Conservation (phyloP, 2,888 invertebrate genomes). For the Hirudinaria manillensis region DNA sequence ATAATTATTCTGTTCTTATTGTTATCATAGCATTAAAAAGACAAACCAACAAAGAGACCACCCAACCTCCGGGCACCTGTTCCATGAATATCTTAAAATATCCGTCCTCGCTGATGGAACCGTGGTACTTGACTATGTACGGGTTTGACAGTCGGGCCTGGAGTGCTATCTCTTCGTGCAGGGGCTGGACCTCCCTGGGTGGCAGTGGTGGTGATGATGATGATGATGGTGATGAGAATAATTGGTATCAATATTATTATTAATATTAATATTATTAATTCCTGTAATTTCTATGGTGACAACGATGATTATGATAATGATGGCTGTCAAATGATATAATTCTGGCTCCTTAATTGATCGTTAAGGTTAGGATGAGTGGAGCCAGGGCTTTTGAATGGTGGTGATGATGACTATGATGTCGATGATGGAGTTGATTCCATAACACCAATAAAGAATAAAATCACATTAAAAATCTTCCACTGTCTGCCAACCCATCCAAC, state of each 20-base stretch:
- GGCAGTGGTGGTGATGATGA: neutral
- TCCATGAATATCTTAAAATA: conserved; percentile 99
- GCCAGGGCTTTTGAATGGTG: no score
- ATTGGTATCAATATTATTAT: neutral
- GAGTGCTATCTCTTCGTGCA: conserved; percentile 94
- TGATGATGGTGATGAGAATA: no score
- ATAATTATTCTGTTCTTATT: neutral
- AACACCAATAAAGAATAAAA: no score
- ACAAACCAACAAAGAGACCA: neutral
- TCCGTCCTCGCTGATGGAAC: conserved; percentile 86
- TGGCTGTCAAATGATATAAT: no score
- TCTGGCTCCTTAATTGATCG: no score
- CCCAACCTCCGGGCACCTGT: conserved; percentile 56
- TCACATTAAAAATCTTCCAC: no score
- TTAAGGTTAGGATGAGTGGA: no score
- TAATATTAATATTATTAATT: neutral
- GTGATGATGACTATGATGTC: no score
- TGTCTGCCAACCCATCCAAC: no score
- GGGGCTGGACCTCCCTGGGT: conserved; percentile 76
- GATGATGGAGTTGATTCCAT: no score
- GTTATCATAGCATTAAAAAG: neutral
- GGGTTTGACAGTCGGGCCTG: conserved; percentile 89
- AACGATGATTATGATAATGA: no score
- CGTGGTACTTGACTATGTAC: conserved; percentile 94
- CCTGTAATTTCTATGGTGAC: neutral